A percentile compares a stretch with the other conserved stretches of the same genome.
Conservation (phyloP, 1,140 invertebrate genomes). For the Euwallacea similis region DNA sequence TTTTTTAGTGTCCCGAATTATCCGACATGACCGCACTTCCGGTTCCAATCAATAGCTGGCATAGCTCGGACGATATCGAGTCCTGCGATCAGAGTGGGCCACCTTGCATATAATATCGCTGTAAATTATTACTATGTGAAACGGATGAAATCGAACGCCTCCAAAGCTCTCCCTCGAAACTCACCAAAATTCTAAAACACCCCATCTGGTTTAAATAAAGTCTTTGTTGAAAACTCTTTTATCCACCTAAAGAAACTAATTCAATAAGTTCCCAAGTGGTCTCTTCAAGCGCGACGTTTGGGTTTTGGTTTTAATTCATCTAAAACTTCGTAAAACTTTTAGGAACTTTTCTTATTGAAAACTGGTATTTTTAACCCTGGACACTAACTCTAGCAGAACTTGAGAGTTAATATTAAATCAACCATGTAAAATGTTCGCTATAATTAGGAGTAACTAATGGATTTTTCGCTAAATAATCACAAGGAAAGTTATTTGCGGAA, state of each 20-base stretch:
- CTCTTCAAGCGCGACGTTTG: conserved; percentile 7
- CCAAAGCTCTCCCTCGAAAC: no score
- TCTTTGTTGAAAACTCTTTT: conserved; percentile 15
- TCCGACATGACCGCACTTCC: no score
- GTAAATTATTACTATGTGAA: no score
- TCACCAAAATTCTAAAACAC: background rate
- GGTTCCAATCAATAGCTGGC: no score
- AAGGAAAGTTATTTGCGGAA: background rate
- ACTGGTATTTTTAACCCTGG: conserved; percentile 1
- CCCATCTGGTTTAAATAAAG: conserved; percentile 6
- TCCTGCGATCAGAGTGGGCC: no score
- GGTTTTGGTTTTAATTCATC: conserved; percentile 13
- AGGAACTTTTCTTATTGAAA: conserved; percentile 11
- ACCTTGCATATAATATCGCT: no score
- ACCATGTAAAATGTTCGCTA: background rate
- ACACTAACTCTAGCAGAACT: background rate
- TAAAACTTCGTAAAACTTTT: conserved; percentile 10
- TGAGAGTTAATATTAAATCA: background rate
- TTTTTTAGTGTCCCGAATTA: no score
- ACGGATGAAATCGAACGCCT: no score
- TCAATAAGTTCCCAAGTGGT: conserved; percentile 15
- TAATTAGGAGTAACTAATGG: background rate
- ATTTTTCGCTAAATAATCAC: background rate
- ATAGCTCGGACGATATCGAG: no score
- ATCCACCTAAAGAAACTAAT: conserved; percentile 15